Evolutionary conservation across 2,888 invertebrate species (phyloP).

Genomic region (Lasius fuliginosus): DNA sequence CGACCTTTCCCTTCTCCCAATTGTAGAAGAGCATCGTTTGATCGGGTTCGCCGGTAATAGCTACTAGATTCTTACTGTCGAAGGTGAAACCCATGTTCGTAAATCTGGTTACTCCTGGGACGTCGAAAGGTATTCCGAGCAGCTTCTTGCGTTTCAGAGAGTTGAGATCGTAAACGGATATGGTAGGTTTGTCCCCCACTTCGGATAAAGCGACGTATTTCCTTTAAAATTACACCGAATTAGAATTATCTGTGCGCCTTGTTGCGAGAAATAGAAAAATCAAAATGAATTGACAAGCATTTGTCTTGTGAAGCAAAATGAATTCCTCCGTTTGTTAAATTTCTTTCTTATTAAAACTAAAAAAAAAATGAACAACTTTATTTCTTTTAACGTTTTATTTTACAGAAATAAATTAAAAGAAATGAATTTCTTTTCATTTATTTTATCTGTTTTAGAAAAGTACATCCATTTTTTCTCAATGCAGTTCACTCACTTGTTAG

Average conservation of each 20-base stretch:
- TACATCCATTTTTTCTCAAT: neutral
- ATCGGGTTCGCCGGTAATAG: slow-evolving; percentile 94
- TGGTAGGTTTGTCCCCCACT: slow-evolving; percentile 89
- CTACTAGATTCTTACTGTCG: slow-evolving; percentile 93
- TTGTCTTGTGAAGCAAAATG: neutral
- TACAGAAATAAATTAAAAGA: neutral
- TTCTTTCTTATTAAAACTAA: neutral
- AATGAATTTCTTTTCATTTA: neutral
- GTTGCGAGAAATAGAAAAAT: neutral
- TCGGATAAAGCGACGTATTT: slow-evolving; percentile 90
- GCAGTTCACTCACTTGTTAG: slow-evolving; percentile 88
- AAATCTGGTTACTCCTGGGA: slow-evolving; percentile 89
- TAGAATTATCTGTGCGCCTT: slow-evolving; percentile 15
- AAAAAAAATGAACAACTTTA: neutral
- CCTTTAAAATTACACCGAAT: slow-evolving; percentile 79
- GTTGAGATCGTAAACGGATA: slow-evolving; percentile 91
- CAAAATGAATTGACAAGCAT: neutral
- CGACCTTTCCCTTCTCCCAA: slow-evolving; percentile 93
- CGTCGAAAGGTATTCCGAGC: slow-evolving; percentile 89
- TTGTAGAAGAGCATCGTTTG: slow-evolving; percentile 93
- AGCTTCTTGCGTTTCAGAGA: slow-evolving; percentile 91
- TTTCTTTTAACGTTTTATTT: neutral
- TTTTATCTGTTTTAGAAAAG: neutral
- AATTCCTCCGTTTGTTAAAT: neutral
- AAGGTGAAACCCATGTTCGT: slow-evolving; percentile 92